Evolutionary conservation across 1,140 invertebrate species (phyloP).

Genomic region (Melipona quadrifasciata): DNA sequence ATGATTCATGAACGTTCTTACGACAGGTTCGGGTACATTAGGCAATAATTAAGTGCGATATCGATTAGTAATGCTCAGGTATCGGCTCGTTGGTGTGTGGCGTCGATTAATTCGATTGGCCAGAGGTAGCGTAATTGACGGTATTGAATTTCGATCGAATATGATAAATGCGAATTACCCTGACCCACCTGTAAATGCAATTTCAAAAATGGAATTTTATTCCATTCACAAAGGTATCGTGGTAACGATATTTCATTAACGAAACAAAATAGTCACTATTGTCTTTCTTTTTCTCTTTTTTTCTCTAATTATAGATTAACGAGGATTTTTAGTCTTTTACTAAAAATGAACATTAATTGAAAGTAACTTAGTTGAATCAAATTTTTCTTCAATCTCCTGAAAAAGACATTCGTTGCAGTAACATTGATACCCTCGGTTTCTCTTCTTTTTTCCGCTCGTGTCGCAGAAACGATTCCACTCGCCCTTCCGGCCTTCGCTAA

Average conservation of each 20-base stretch:
- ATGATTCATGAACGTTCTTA: conserved; percentile 1
- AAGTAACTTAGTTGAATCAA: too few species aligned
- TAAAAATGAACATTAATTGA: background rate
- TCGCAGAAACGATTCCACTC: background rate
- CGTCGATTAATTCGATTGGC: conserved; percentile 34
- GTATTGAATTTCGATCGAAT: conserved; percentile 35
- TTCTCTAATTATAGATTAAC: too few species aligned
- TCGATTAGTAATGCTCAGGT: conserved; percentile 27
- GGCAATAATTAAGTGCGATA: conserved; percentile 41
- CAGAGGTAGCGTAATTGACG: background rate
- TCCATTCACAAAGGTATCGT: background rate
- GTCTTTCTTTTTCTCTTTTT: background rate
- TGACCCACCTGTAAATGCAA: background rate
- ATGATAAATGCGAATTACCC: conserved; percentile 22
- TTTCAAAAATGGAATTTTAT: background rate
- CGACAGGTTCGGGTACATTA: background rate
- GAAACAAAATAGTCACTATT: background rate
- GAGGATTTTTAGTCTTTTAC: too few species aligned
- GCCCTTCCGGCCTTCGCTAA: background rate
- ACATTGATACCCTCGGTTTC: too few species aligned
- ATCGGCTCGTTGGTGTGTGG: background rate
- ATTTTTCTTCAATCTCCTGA: too few species aligned
- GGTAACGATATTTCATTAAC: background rate
- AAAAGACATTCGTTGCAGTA: too few species aligned
- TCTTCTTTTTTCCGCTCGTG: too few species aligned